Evolutionary conservation across 2,797 vertebrate species (phyloP), one percentile per base, ranked within the genome.

Genomic region (Takifugu rubripes): DNA sequence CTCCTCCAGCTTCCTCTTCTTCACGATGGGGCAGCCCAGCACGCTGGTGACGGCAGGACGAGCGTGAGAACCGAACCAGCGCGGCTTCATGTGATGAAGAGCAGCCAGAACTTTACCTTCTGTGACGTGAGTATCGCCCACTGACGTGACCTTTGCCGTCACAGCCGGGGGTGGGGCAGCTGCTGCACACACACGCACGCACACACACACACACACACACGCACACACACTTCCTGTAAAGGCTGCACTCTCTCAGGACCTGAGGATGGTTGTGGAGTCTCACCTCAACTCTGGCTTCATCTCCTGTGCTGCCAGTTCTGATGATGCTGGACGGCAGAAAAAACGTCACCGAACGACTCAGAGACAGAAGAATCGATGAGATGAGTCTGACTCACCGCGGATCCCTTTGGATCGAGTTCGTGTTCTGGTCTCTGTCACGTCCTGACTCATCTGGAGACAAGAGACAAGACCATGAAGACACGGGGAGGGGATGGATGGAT

Each of bases 111-210:
- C 16, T 60, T 74, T 88, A 98, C 96, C 96, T 98, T 85, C 95
- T 91, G 66, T 98, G 96, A 59, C 96, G 89, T 15, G 95, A 94
- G 55, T 98, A 98, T 86, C 95, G 94, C 62, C 95, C 95, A 66
- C 95, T 95, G 66, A 95, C 92, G 2, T 98, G 96, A 60, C 96
- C 96, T 72, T 94, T 94, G 72, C 96, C 96, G 0, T 96, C 94
- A 77, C 96, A 98, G 82, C 96, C 96, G 55, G 94, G 95, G 11
- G 95, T 98, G 45, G 96, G 96, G 81, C 96, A 98, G 89, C 94
- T 98, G 84, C 83, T 86, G 60, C 70, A 67, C 66, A 72, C 65
- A 75, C 67, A 79, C 44, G 86, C 5, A 6, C 16, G 59, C 14
- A 52, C 17, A 56, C 48, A 36, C 1, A 14, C 1, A 65, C 8